Base-by-base conservation (phyloP, 2,113 vertebrate genomes). In the Austrofundulus limnaeus region DNA sequence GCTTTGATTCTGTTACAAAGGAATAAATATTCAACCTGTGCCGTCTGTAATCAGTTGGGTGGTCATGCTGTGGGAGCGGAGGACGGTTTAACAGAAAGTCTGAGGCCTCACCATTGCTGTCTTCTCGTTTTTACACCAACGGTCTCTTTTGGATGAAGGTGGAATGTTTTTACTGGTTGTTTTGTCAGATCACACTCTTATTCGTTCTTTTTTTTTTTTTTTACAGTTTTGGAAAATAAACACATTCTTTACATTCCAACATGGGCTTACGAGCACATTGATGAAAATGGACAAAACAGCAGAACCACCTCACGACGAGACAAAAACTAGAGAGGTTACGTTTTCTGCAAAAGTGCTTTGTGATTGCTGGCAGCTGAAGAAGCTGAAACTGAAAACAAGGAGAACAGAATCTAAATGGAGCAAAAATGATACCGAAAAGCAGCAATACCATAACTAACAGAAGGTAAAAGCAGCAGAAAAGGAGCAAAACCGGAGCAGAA, bases 1-100 rank as follows among this genome's bases (percentile, higher is more conserved):
- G 10, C 43, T 72, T 57, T 69, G 72, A 49, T 75, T 79, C 61
- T 76, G 61, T 83, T 75, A 81, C 86, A 68, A 79, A 77, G 80
- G 3, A 83, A 70, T 75, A 25, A 66, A 86, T 82, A 72, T 60
- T 11, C 72, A 38, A 61, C 59, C 60, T 60, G 66, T 62, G 50
- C 60, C 64, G 55, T 57, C 66, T 82, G 55, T 79, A 84, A 85
- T 84, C 74, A 74, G 74, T 4, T 47, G 64, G 75, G 58, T 68
- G 66, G 47, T 64, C 53, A 67, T 41, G 11, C 17, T 10, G 46
- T 21, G 52, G 49, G 49, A 10, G 49, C 16, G 42, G 5, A 43
- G 42, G 16, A n/a, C 42, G n/a, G 42, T 8, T 8, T 43, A n/a
- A 43, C 16, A 34, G 31, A 34, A 49, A 2, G 21, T 63, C 68